Conservation (phyloP, 2,113 vertebrate genomes). For the Fregetta grallaria region DNA sequence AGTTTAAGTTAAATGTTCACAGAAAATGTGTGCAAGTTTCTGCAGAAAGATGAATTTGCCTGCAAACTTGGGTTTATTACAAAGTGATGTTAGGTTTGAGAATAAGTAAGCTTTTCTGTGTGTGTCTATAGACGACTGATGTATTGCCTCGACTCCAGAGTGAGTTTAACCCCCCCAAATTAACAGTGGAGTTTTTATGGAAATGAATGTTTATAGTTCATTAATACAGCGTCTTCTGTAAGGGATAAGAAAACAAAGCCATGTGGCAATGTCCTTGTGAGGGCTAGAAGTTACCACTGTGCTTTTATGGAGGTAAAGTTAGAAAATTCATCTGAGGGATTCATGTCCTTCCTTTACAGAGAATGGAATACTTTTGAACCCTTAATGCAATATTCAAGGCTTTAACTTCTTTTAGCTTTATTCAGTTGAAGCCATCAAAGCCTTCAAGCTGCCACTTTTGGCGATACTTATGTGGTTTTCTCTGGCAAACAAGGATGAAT, state of each 20-base stretch:
- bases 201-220: not conserved
- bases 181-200: not conserved
- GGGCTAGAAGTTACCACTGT: not conserved
- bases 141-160: not conserved
- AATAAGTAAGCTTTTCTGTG: not conserved
- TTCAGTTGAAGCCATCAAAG: not conserved
- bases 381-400: not conserved
- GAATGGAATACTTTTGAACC: not conserved
- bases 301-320: not conserved
- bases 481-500: not conserved
- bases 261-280: not conserved
- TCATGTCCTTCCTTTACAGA: fast-evolving
- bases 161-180: not conserved
- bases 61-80: not conserved
- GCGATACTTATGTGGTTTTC: not conserved
- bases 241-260: not conserved
- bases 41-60: not conserved
- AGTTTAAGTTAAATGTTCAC: not conserved
- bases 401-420: not conserved
- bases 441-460: not conserved
- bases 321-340: not conserved
- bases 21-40: not conserved
- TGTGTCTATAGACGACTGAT: not conserved
- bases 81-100: not conserved
- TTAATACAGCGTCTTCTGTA: not conserved